These are phyloP conservation scores for Notolabrus celidotus DNA, from an alignment of 2,797 vertebrate genomes.

Conservation along the genomic window DNA sequence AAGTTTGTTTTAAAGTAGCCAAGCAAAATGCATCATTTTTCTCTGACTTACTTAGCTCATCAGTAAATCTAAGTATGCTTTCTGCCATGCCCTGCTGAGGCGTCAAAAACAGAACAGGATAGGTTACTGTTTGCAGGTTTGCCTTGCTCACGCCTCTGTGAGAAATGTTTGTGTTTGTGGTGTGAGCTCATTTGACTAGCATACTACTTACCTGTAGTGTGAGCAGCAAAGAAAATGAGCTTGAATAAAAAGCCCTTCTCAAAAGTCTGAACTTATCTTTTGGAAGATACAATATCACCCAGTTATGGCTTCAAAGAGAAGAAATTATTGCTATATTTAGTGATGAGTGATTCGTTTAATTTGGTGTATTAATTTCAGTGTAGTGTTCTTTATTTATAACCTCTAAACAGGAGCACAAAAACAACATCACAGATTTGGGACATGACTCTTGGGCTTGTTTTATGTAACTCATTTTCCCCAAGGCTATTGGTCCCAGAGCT, in stretches of 20 bases:
- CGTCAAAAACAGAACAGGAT: constrained; percentile 31
- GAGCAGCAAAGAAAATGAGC: not conserved
- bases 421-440: constrained; percentile 15
- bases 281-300: not conserved
- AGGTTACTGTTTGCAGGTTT: not conserved
- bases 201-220: not conserved
- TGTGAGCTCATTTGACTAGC: not conserved
- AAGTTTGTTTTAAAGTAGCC: too few species aligned
- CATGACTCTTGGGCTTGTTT: constrained; percentile 15
- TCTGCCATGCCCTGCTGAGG: constrained; percentile 15
- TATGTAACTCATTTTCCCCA: constrained; percentile 19
- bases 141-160: constrained; percentile 12
- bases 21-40: not conserved
- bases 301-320: not conserved
- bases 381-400: constrained; percentile 11
- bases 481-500: constrained; percentile 4
- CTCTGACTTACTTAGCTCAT: constrained; percentile 2
- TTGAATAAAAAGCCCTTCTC: not conserved
- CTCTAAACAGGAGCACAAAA: constrained; percentile 27
- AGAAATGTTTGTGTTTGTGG: constrained; percentile 23
- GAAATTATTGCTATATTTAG: too few species aligned
- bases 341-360: not conserved
- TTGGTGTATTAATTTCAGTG: not conserved
- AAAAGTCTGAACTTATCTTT: not conserved
- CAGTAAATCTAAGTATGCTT: constrained; percentile 18